These are phyloP conservation scores for Steinernema khuongi DNA, from an alignment of 1,140 invertebrate genomes.

Conservation along the genomic window DNA sequence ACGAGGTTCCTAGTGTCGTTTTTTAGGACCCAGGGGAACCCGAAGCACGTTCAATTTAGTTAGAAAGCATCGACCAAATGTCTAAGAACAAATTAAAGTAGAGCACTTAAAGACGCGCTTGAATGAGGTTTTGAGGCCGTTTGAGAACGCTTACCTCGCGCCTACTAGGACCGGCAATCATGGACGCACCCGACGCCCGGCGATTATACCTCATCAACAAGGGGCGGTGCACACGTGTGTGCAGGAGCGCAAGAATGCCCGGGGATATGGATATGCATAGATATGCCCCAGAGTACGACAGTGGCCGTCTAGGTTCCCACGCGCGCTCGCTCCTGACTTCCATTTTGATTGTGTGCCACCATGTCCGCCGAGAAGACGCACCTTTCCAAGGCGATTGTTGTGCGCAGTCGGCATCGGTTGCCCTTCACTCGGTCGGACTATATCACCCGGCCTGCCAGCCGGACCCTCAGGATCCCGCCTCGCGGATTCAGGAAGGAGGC, in stretches of 20 bases:
- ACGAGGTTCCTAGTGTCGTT: not conserved
- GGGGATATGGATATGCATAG: conserved; percentile 2
- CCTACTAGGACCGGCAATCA: not conserved
- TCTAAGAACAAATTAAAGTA: not conserved
- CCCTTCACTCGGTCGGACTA: conserved; percentile 20
- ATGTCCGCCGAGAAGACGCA: not conserved
- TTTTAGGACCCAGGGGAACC: not conserved
- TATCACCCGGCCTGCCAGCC: not conserved
- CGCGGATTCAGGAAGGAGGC: not conserved
- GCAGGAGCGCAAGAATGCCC: conserved; percentile 9
- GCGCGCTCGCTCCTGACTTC: too few relatives aligned
- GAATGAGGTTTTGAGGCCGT: not conserved
- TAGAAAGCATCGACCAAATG: not conserved
- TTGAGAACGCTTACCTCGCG: not conserved
- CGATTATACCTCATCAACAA: conserved; percentile 13
- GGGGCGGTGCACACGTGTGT: conserved; percentile 1
- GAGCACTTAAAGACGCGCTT: not conserved
- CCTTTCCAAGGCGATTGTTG: not conserved
- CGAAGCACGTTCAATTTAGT: conserved; percentile 2
- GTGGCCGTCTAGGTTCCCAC: too few relatives aligned
- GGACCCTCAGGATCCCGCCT: not conserved
- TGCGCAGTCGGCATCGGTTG: conserved; percentile 20
- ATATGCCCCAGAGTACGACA: not conserved
- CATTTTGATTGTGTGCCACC: not conserved
- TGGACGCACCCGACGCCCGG: not conserved